Conservation (phyloP, 2,113 vertebrate genomes). For the Noturus placidus region DNA sequence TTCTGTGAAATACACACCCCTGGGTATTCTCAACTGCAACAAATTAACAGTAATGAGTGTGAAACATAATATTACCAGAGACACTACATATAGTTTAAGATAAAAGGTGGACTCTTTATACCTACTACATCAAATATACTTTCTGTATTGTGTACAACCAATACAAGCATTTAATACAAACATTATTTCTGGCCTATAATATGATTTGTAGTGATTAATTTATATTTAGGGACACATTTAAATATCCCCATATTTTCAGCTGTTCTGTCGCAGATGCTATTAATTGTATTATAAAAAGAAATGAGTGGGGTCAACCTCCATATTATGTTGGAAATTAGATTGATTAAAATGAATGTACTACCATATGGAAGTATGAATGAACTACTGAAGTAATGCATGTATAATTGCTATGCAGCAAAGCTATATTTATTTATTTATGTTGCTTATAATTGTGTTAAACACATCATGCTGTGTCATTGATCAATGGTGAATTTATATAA, state of each 20-base stretch:
- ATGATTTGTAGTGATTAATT: neutral
- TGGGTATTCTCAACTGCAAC: neutral
- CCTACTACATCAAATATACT: neutral
- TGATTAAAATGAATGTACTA: conserved; percentile 36
- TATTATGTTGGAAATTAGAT: conserved; percentile 30
- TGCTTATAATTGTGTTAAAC: conserved; percentile 35
- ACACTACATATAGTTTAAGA: neutral
- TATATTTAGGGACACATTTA: neutral
- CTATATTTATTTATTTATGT: conserved; percentile 27
- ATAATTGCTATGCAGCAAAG: conserved; percentile 38
- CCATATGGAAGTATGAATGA: conserved; percentile 33
- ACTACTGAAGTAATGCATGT: conserved; percentile 31
- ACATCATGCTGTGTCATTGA: neutral
- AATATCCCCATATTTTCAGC: too few species aligned
- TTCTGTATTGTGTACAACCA: neutral
- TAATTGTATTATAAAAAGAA: conserved; percentile 25
- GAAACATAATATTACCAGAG: neutral
- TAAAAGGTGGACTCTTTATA: neutral
- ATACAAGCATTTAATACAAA: neutral
- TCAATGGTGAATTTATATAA: conserved; percentile 11
- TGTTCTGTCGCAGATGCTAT: neutral
- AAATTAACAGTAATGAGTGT: conserved; percentile 14
- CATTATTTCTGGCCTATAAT: neutral
- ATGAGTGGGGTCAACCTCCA: conserved; percentile 13
- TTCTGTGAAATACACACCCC: neutral